Percentiles rank a stretch among this genome's conserved stretches.
Evolutionary conservation across 2,888 invertebrate genomes (phyloP).

Genomic region (Drosophila greeni): DNA sequence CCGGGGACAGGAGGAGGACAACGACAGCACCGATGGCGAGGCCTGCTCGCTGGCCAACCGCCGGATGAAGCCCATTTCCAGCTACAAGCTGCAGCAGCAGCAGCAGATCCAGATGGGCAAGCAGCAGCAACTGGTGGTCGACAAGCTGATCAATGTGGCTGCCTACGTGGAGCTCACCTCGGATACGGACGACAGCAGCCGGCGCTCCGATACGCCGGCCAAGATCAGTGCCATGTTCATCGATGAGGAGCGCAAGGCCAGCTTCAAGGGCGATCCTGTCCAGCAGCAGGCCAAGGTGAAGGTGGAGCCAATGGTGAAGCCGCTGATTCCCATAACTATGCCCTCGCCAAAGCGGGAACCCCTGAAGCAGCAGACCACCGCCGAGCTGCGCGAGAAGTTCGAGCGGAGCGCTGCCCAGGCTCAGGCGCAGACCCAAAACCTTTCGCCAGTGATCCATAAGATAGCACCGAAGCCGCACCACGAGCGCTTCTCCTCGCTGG

Average conservation of each 20-base stretch:
- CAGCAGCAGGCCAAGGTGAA: slow-evolving; percentile 65
- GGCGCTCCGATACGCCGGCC: slow-evolving; percentile 77
- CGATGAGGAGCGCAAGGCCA: slow-evolving; percentile 79
- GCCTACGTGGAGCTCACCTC: slow-evolving; percentile 78
- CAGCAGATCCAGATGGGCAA: slow-evolving; percentile 62
- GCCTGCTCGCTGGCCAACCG: slow-evolving; percentile 77
- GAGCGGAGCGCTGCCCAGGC: slow-evolving; percentile 66
- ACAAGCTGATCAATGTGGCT: slow-evolving; percentile 79
- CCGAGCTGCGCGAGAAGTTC: slow-evolving; percentile 78
- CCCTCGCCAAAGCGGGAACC: slow-evolving; percentile 44
- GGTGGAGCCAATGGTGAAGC: slow-evolving; percentile 42
- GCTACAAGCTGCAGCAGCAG: slow-evolving; percentile 53
- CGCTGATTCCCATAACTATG: slow-evolving; percentile 32
- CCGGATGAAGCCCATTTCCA: slow-evolving; percentile 65
- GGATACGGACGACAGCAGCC: slow-evolving; percentile 79
- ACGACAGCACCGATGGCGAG: slow-evolving; percentile 80
- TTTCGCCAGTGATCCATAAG: slow-evolving; percentile 35
- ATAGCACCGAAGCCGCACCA: slow-evolving; percentile 68
- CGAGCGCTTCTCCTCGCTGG: slow-evolving; percentile 78
- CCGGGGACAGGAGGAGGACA: slow-evolving; percentile 76
- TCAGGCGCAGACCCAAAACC: slow-evolving; percentile 26
- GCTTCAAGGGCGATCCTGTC: slow-evolving; percentile 76
- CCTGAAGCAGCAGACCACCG: slow-evolving; percentile 67
- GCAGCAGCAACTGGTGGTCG: slow-evolving; percentile 73
- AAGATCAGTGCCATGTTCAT: slow-evolving; percentile 79